phyloP scores from a whole-genome alignment of 2,888 invertebrate genomes.

The Pedicia rivosa region DNA sequence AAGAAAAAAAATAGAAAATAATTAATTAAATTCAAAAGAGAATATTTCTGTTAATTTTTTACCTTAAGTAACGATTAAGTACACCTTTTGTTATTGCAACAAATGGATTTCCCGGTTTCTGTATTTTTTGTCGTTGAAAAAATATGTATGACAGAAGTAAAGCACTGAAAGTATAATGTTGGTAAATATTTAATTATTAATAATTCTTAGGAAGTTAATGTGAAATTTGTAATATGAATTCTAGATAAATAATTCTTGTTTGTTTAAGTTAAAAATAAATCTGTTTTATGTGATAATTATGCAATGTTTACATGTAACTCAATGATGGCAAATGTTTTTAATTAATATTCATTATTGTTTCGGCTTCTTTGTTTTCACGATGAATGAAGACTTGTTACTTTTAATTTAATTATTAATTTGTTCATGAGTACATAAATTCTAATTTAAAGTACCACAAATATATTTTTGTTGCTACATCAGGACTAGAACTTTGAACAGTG shows the following conservation, averaged over 20 bases:
- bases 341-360: too few species aligned
- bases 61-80: slow-evolving; percentile 27
- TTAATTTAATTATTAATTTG: too few species aligned
- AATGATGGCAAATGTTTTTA: too few species aligned
- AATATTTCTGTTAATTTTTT: slow-evolving; percentile 4
- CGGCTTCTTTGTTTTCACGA: too few species aligned
- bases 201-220: neutral
- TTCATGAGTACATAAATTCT: too few species aligned
- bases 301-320: too few species aligned
- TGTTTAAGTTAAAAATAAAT: too few species aligned
- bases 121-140: slow-evolving; percentile 12
- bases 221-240: neutral
- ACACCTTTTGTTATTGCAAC: slow-evolving; percentile 12
- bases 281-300: too few species aligned
- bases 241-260: too few species aligned
- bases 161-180: slow-evolving; percentile 7
- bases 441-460: too few species aligned
- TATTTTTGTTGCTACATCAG: too few species aligned
- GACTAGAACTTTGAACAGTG: neutral
- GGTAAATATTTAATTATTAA: slow-evolving; percentile 1
- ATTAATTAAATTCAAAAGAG: neutral
- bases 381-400: neutral
- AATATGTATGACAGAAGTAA: slow-evolving; percentile 12
- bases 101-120: slow-evolving; percentile 8
- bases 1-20: slow-evolving; percentile 9